A percentile compares a stretch with the other conserved stretches of the same genome.
Evolutionary conservation across 2,797 vertebrate genomes (phyloP).

Genomic region (Dipus sagitta): DNA sequence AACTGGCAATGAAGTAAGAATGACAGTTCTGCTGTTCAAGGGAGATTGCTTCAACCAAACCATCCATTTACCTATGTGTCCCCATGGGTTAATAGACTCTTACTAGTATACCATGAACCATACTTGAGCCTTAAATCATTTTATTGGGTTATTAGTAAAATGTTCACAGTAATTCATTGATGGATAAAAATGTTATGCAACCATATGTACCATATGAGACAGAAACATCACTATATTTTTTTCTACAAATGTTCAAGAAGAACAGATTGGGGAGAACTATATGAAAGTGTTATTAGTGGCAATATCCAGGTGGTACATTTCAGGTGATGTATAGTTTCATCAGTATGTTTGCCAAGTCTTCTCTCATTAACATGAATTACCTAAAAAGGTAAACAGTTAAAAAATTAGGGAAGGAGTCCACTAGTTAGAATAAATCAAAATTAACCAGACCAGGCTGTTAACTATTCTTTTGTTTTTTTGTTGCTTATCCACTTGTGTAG

Average conservation of each 20-base stretch:
- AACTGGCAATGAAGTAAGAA: not conserved
- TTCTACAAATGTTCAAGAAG: slow-evolving; percentile 58
- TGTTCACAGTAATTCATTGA: slow-evolving; percentile 29
- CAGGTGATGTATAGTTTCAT: slow-evolving; percentile 70
- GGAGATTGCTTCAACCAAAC: not conserved
- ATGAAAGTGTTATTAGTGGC: slow-evolving; percentile 75
- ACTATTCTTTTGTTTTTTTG: not conserved
- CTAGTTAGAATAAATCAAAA: slow-evolving; percentile 40
- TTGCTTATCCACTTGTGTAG: not conserved
- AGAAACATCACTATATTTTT: slow-evolving; percentile 72
- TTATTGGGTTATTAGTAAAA: slow-evolving; percentile 21
- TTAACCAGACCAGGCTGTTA: not conserved
- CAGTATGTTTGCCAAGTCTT: slow-evolving; percentile 61
- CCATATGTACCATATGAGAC: slow-evolving; percentile 45
- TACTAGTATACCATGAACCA: not conserved
- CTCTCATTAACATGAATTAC: slow-evolving; percentile 57
- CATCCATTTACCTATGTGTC: not conserved
- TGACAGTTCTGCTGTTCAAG: not conserved
- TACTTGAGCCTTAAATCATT: not conserved
- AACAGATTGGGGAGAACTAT: slow-evolving; percentile 75
- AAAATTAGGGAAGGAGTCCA: not conserved
- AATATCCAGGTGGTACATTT: slow-evolving; percentile 77
- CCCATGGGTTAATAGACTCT: not conserved
- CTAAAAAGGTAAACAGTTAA: not conserved
- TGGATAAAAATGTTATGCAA: slow-evolving; percentile 54